phyloP scores from a whole-genome alignment of 2,113 vertebrate genomes.

The Pipra filicauda region DNA sequence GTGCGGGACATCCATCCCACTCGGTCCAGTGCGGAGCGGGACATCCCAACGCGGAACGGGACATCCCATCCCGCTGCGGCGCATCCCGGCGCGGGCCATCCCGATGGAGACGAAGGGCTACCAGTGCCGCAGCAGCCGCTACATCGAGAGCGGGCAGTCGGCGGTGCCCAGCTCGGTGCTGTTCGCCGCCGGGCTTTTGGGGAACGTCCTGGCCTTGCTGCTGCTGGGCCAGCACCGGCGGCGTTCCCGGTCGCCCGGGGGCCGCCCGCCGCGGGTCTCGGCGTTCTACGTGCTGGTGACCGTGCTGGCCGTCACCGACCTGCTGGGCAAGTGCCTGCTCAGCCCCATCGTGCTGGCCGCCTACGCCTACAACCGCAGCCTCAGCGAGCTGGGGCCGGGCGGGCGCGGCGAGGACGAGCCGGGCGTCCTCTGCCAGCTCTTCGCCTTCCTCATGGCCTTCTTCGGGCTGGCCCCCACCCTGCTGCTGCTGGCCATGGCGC shows the following conservation, averaged over 20 bases:
- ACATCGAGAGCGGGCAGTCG: slow-evolving; percentile 55
- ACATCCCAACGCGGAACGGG: background rate
- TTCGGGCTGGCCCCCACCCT: slow-evolving; percentile 78
- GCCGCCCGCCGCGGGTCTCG: slow-evolving; percentile 30
- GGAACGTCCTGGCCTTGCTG: slow-evolving; percentile 76
- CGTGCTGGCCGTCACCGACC: slow-evolving; percentile 73
- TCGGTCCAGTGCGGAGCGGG: background rate
- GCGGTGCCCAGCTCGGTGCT: slow-evolving; percentile 76
- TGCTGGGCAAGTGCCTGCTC: slow-evolving; percentile 78
- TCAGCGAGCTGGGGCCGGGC: slow-evolving; percentile 48
- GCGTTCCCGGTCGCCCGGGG: slow-evolving; percentile 2
- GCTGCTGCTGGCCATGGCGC: slow-evolving; percentile 79
- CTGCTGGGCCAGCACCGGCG: slow-evolving; percentile 74
- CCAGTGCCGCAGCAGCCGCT: slow-evolving; percentile 46
- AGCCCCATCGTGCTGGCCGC: slow-evolving; percentile 79
- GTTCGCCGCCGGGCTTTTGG: slow-evolving; percentile 77
- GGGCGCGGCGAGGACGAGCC: background rate
- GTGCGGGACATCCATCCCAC: fast-evolving
- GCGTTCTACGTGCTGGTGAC: slow-evolving; percentile 79
- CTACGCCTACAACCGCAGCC: slow-evolving; percentile 77
- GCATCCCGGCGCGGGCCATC: background rate
- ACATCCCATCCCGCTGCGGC: background rate
- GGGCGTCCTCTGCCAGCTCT: slow-evolving; percentile 67
- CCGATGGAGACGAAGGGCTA: background rate
- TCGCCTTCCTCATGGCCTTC: slow-evolving; percentile 79